Base-by-base conservation (phyloP, 2,797 vertebrate species). In the Anabacerthia variegaticeps region DNA sequence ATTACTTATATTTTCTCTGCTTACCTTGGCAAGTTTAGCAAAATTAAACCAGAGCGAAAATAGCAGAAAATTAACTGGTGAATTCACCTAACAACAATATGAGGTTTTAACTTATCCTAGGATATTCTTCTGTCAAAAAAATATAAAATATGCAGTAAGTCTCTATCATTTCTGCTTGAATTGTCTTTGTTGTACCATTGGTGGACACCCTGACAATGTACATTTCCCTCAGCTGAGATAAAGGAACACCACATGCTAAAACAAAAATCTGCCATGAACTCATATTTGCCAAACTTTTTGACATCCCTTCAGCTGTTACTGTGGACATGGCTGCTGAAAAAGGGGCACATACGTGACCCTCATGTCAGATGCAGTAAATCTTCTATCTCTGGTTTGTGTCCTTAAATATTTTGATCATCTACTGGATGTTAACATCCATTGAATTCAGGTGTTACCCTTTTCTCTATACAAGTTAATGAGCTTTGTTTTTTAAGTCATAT, bases 1-100 rank as follows among this genome's bases (percentile, higher is more conserved):
- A 46, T 67, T 89, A 48, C 34, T 59, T 73, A 23, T 37, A 61
- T 73, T 85, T 87, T 82, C 75, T 66, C 63, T 36, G 52, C 51
- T 78, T 34, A 73, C 30, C 69, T 79, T 73, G 32, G 62, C 46
- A 79, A 87, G 37, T 61, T n/a, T 36, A 24, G 44, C 67, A 71
- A 95, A 97, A 95, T 93, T 91, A 94, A 97, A 81, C 68, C 84
- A 89, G 77, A 81, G 83, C 15, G 4, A 82, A 94, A 93, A 78
- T 19, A 9, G 55, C 48, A 79, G 58, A 84, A 80, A 92, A 93
- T 34, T 58, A 72, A 89, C 88, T 49, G 28, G n/a, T n/a, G 21
- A n/a, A 11, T 90, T 85, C 52, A 59, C 39, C 80, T 89, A 72
- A 92, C 77, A 81, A 86, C 32, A 82, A 56, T 81, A 93, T 93